These are phyloP conservation scores for Falco biarmicus DNA, from an alignment of 2,797 vertebrate species.

Conservation along the genomic window DNA sequence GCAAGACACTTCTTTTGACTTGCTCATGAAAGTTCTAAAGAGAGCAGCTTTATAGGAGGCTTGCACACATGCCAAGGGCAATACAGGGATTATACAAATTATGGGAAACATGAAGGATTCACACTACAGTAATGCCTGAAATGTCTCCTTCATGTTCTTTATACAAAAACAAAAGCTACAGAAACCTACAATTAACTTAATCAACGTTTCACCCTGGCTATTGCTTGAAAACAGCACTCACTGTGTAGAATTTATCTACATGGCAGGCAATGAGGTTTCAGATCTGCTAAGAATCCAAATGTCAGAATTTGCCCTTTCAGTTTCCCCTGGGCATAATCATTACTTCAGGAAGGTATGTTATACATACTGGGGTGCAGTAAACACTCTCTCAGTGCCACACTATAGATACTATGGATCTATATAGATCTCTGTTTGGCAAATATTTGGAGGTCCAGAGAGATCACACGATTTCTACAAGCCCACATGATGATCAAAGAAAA, in stretches of 20 bases:
- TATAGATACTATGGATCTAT: background rate
- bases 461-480: background rate
- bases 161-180: background rate
- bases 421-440: background rate
- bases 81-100: constrained; percentile 17
- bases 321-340: background rate
- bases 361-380: background rate
- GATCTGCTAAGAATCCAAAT: background rate
- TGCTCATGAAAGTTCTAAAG: background rate
- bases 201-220: background rate
- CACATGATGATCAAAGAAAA: background rate
- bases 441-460: background rate
- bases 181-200: background rate
- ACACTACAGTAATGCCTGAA: background rate
- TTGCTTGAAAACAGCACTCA: background rate
- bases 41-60: background rate
- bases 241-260: background rate
- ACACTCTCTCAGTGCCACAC: background rate
- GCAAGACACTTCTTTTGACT: background rate
- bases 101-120: background rate
- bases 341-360: background rate
- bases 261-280: background rate
- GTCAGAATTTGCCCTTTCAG: background rate
- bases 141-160: background rate
- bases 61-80: background rate